phyloP scores from a whole-genome alignment of 2,113 vertebrate species.

The Albula glossodonta region DNA sequence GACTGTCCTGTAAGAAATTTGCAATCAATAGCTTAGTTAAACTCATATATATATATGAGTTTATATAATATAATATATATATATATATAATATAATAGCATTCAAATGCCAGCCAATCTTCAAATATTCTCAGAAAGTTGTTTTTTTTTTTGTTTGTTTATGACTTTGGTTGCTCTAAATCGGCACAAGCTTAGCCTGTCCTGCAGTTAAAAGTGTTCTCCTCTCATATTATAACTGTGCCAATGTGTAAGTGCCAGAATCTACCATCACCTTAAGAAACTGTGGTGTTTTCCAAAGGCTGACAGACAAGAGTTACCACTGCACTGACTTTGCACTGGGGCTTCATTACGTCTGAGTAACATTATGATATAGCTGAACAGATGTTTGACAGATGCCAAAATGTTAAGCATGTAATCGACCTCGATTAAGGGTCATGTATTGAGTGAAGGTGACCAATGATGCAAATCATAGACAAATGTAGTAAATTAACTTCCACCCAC shows the following conservation, averaged over 20 bases:
- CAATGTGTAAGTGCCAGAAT: not conserved
- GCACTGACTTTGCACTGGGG: not conserved
- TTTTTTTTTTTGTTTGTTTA: too few species aligned
- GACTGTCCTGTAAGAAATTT: too few species aligned
- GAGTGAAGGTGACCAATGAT: not conserved
- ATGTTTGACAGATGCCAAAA: slow-evolving; percentile 1
- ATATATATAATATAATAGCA: too few species aligned
- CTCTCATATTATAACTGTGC: not conserved
- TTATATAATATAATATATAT: too few species aligned
- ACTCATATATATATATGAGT: too few species aligned
- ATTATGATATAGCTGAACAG: not conserved
- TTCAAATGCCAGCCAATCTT: too few species aligned
- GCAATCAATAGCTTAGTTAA: too few species aligned
- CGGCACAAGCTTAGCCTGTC: not conserved
- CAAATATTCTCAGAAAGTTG: too few species aligned
- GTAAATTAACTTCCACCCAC: not conserved
- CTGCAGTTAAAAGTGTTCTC: not conserved
- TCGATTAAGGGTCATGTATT: not conserved
- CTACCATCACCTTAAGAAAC: not conserved
- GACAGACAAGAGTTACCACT: not conserved
- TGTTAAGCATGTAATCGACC: not conserved
- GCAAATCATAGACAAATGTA: not conserved
- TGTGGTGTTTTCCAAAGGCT: not conserved
- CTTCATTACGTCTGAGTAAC: not conserved
- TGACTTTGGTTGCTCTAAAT: not conserved